These are phyloP conservation scores for Rhamphomyia laevipes DNA, from an alignment of 2,888 invertebrate genomes.

Conservation along the genomic window DNA sequence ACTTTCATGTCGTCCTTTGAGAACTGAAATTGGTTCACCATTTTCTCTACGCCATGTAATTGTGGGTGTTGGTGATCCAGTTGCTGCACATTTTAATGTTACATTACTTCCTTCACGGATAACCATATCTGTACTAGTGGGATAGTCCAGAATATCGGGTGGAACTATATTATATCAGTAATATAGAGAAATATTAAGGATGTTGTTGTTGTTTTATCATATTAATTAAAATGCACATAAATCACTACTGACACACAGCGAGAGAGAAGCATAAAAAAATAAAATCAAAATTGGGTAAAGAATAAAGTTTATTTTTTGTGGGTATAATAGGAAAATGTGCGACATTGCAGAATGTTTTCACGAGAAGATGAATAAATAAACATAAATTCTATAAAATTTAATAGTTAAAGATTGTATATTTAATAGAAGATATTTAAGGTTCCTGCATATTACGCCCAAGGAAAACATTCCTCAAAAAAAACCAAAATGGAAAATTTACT, in stretches of 20 bases:
- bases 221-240: slow-evolving; percentile 18
- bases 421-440: no score
- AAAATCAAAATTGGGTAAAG: no score
- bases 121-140: slow-evolving; percentile 75
- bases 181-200: background rate
- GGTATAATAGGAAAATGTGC: no score
- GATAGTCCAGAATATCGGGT: slow-evolving; percentile 73
- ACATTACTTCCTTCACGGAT: slow-evolving; percentile 78
- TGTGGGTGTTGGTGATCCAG: slow-evolving; percentile 76
- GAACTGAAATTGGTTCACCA: slow-evolving; percentile 57
- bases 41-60: slow-evolving; percentile 82
- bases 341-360: no score
- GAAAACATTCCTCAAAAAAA: no score
- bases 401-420: no score
- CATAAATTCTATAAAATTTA: no score
- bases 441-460: no score
- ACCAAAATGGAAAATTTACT: no score
- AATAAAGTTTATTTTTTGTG: no score
- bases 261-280: background rate
- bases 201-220: background rate
- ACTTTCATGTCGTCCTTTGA: slow-evolving; percentile 56
- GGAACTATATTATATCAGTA: slow-evolving; percentile 46
- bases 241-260: slow-evolving; percentile 11
- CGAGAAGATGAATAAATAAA: no score
- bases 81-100: slow-evolving; percentile 75